Percentiles rank a stretch among this genome's conserved stretches.
Evolutionary conservation across 2,797 vertebrate species (phyloP).

Genomic region (Phrynocephalus vlangalii): DNA sequence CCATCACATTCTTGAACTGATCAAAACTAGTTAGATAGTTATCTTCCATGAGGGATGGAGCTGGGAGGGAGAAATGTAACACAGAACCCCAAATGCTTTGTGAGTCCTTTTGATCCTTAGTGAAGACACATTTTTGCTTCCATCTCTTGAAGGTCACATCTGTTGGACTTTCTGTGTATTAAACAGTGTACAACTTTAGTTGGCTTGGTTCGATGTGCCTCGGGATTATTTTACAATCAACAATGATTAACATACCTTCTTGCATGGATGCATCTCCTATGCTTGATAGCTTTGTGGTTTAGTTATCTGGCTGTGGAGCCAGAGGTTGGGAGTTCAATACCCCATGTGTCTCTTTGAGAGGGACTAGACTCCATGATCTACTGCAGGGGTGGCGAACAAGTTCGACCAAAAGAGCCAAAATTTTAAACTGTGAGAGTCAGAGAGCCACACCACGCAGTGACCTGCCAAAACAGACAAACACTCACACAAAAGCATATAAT

Average conservation of each 20-base stretch:
- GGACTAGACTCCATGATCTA: too few relatives aligned
- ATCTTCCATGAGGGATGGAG: not conserved
- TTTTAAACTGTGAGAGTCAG: too few relatives aligned
- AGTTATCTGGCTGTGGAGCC: too few relatives aligned
- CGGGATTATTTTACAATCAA: slow-evolving; percentile 19
- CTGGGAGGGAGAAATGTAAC: not conserved
- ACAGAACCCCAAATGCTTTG: slow-evolving; percentile 6
- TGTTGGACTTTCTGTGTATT: not conserved
- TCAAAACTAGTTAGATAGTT: slow-evolving; percentile 38
- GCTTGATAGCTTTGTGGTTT: too few relatives aligned
- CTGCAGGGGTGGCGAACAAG: too few relatives aligned
- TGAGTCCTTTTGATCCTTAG: slow-evolving; percentile 25
- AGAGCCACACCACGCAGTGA: too few relatives aligned
- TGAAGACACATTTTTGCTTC: not conserved
- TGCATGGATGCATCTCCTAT: not conserved
- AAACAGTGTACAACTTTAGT: not conserved
- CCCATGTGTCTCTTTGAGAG: too few relatives aligned
- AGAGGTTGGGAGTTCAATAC: too few relatives aligned
- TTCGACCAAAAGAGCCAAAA: too few relatives aligned
- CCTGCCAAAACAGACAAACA: too few relatives aligned
- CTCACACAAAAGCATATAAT: too few relatives aligned
- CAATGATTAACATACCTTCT: slow-evolving; percentile 28
- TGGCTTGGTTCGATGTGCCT: not conserved
- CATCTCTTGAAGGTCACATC: not conserved
- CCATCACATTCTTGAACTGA: slow-evolving; percentile 59